These are phyloP conservation scores for Eudorcas thomsonii DNA, from an alignment of 2,113 vertebrate species.

Conservation along the genomic window DNA sequence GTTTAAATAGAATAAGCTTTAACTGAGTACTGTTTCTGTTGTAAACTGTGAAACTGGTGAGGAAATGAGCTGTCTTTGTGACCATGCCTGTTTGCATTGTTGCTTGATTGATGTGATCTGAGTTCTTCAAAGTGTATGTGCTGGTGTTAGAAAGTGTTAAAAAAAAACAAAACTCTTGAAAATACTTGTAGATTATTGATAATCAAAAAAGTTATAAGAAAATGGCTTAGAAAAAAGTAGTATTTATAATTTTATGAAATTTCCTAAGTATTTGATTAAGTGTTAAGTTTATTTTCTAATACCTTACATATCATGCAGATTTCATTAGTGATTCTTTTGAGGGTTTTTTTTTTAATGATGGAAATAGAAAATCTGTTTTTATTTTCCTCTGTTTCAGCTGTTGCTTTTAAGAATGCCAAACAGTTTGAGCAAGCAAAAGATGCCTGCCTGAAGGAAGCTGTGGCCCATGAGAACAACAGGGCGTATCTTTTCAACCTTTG, in stretches of 20 bases:
- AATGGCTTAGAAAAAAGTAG: slow-evolving; percentile 5
- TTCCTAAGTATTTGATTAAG: background rate
- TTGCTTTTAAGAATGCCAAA: slow-evolving; percentile 99
- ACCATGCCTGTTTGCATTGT: background rate
- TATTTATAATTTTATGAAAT: background rate
- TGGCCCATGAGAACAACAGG: slow-evolving; percentile 95
- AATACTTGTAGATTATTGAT: background rate
- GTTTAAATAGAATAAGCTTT: background rate
- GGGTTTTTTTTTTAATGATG: background rate
- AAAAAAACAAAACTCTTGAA: background rate
- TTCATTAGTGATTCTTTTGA: slow-evolving; percentile 22
- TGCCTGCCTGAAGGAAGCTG: slow-evolving; percentile 94
- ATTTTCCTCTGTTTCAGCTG: slow-evolving; percentile 83
- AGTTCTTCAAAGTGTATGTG: background rate
- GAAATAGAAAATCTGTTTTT: slow-evolving; percentile 50
- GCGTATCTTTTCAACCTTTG: slow-evolving; percentile 90
- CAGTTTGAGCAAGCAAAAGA: slow-evolving; percentile 98
- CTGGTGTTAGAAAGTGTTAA: background rate
- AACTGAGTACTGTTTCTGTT: background rate
- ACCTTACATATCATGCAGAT: background rate
- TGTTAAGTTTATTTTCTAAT: slow-evolving; percentile 25
- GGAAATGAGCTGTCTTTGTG: background rate
- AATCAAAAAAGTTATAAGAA: background rate
- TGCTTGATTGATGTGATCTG: background rate
- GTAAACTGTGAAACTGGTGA: background rate